Evolutionary conservation across 2,888 invertebrate species (phyloP), one percentile per base, ranked within the genome.

Genomic region (Halocaridina rubra): DNA sequence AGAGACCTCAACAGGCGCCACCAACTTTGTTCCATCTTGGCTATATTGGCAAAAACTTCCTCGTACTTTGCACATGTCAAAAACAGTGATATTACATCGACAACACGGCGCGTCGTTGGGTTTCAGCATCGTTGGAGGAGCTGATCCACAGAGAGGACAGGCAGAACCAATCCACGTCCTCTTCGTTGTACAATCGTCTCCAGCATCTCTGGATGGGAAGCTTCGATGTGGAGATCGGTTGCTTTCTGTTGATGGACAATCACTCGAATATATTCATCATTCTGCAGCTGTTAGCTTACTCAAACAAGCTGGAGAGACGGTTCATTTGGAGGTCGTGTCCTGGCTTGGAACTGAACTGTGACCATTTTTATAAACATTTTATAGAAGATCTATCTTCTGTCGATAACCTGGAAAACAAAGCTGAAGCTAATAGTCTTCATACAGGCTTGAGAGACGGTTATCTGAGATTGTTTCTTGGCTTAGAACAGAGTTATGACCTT

Each of bases 1-100:
- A 24, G 92, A 92, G 89, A 91, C 91, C 4, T 90, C 89, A 32
- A 89, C 89, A 33, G 91, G 91, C 13, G 81, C 89, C 39, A 90
- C 90, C 39, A 91, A 91, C 89, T 92, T 92, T 89, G 90, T 90
- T 16, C 92, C 92, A 2, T 91, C 91, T 33, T 92, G 92, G 92
- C 89, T 91, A 81, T 92, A 91, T 89, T 92, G 92, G 92, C 91
- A 92, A 80, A 90, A 91, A 82, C 89, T 92, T 89, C 92, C 92
- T 29, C 90, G 90, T 91, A 89, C 89, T 75, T 91, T 91, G 88
- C 91, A 92, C 85, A 89, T 90, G 46, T 89, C 91, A 24, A 91
- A 90, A 87, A 90, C 90, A 8, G 91, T 92, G 32, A 90, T 90
- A n/a, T 88, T 92, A 61, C 89, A 90, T 77, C 89, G 91, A 8